Conservation (phyloP, 2,797 vertebrate species). For the Meda fulgida region DNA sequence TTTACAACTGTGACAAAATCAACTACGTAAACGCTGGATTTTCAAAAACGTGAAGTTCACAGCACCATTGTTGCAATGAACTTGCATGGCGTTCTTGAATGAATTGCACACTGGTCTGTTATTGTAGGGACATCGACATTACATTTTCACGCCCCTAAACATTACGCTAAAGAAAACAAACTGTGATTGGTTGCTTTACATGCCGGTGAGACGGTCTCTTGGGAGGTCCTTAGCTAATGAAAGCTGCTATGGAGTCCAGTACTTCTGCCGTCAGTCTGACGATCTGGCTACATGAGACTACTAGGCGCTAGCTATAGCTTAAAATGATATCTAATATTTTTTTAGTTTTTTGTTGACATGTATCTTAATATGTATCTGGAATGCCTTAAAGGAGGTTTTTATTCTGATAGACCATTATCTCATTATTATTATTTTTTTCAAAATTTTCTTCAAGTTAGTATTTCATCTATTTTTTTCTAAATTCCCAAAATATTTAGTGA, state of each 20-base stretch:
- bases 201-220: neutral
- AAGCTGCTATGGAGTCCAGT: neutral
- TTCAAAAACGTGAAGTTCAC: neutral
- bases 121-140: neutral
- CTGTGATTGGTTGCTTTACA: neutral
- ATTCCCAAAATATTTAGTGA: too few relatives aligned
- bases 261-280: neutral
- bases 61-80: neutral
- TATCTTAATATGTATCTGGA: neutral
- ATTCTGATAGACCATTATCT: neutral
- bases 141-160: neutral
- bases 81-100: neutral
- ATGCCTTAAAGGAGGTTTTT: neutral
- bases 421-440: too few relatives aligned
- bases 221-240: neutral
- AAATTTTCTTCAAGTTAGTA: neutral
- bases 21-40: neutral
- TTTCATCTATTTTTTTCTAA: too few relatives aligned
- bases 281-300: neutral
- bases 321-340: neutral
- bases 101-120: neutral
- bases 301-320: neutral
- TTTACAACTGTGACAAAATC: neutral
- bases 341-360: neutral
- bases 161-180: neutral